phyloP scores from a whole-genome alignment of 2,113 vertebrate genomes.

The Lepidothrix coronata region DNA sequence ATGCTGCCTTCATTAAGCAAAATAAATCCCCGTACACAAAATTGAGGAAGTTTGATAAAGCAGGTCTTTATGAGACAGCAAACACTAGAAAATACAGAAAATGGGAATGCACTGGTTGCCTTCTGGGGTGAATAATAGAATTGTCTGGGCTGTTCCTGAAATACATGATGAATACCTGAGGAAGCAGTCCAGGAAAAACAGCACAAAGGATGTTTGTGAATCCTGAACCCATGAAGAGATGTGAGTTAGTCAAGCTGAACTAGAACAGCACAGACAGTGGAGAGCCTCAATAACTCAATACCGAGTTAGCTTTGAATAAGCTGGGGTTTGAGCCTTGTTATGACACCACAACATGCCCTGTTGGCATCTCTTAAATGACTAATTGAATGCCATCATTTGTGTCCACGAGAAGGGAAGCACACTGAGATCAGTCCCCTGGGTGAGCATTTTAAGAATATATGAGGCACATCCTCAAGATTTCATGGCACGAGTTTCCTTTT shows the following conservation, averaged over 20 bases:
- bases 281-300: not conserved
- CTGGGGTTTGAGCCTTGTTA: not conserved
- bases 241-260: not conserved
- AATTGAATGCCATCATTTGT: not conserved
- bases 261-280: not conserved
- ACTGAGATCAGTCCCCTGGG: not conserved
- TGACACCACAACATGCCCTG: not conserved
- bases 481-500: not conserved
- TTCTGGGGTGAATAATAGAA: slow-evolving; percentile 16
- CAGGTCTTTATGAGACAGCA: not conserved
- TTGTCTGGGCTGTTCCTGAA: not conserved
- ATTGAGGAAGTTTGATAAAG: not conserved
- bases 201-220: not conserved
- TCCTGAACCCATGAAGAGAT: not conserved
- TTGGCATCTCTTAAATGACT: not conserved
- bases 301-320: not conserved
- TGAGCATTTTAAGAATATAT: not conserved
- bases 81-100: not conserved
- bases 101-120: not conserved
- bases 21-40: not conserved
- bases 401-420: not conserved
- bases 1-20: not conserved
- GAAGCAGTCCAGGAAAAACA: not conserved
- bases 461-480: slow-evolving; percentile 12
- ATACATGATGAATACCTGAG: not conserved